A percentile compares a stretch with the other conserved stretches of the same genome.
Evolutionary conservation across 1,140 invertebrate species (phyloP).

Genomic region (Coelopa frigida): DNA sequence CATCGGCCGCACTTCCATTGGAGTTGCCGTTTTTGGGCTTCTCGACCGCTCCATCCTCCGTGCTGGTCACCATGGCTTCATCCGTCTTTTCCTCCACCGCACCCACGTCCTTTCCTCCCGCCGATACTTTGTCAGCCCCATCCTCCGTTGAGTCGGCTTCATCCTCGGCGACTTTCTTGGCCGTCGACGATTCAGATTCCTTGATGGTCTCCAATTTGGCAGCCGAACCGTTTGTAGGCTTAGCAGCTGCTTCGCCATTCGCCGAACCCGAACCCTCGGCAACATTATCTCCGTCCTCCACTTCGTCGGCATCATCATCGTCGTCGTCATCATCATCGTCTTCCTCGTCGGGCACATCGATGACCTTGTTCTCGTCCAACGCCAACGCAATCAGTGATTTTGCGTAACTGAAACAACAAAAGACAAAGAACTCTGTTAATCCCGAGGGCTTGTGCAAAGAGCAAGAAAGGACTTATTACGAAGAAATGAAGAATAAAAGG

Average conservation of each 20-base stretch:
- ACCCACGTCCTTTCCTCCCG: conserved; percentile 1
- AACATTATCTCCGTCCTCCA: conserved; percentile 36
- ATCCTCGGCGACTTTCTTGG: conserved; percentile 14
- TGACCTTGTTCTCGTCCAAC: conserved; percentile 62
- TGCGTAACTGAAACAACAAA: conserved; percentile 30
- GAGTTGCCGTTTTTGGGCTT: neutral
- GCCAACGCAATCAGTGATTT: conserved; percentile 64
- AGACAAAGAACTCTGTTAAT: no score
- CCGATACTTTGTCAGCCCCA: conserved; percentile 9
- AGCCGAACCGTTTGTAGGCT: conserved; percentile 19
- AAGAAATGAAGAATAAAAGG: neutral
- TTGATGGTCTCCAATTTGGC: conserved; percentile 24
- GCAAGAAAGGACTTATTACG: neutral
- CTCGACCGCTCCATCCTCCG: conserved; percentile 17
- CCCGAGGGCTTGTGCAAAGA: neutral
- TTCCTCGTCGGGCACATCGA: conserved; percentile 57
- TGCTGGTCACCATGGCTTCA: conserved; percentile 32
- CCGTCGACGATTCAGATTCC: conserved; percentile 11
- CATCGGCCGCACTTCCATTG: neutral
- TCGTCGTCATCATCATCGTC: conserved; percentile 47
- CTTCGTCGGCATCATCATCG: conserved; percentile 39
- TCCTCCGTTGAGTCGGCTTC: conserved; percentile 34
- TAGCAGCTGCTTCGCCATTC: conserved; percentile 10
- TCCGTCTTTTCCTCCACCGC: conserved; percentile 26
- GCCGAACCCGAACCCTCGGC: conserved; percentile 8